Percentiles rank a stretch among this genome's conserved stretches.
Conservation (phyloP, 2,797 vertebrate species). For the Avahi laniger region DNA sequence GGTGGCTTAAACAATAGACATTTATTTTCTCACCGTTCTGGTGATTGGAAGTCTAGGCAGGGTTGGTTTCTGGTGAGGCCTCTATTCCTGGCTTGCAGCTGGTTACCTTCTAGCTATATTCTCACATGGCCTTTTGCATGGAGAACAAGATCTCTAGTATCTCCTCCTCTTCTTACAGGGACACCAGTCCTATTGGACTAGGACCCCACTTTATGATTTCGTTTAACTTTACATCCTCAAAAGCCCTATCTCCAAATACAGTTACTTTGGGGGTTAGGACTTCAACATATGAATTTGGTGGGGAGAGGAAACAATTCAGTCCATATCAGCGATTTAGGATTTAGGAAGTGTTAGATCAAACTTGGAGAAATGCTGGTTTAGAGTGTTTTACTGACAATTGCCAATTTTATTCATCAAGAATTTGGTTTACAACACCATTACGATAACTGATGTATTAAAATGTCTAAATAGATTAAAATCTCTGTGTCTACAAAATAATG, state of each 20-base stretch:
- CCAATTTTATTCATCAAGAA: background rate
- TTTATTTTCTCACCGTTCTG: background rate
- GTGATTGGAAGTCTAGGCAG: background rate
- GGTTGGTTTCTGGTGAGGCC: background rate
- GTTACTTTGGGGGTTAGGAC: background rate
- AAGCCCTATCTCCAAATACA: background rate
- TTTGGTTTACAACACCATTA: background rate
- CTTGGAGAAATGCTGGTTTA: background rate
- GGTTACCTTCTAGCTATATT: background rate
- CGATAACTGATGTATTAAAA: background rate
- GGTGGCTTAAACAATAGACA: background rate
- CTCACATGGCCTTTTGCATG: background rate
- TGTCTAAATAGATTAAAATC: background rate
- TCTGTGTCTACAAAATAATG: background rate
- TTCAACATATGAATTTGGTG: background rate
- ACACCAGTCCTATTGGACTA: background rate
- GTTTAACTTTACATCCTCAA: background rate
- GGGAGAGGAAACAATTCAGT: background rate
- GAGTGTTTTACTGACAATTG: background rate
- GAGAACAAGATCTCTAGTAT: background rate
- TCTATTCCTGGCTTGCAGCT: background rate
- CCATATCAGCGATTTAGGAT: background rate
- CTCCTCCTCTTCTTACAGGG: background rate
- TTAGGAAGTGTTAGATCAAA: background rate
- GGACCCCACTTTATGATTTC: background rate